Evolutionary conservation across 2,888 invertebrate genomes (phyloP), one percentile per base, ranked within the genome.

Genomic region (Melipona bicolor): DNA sequence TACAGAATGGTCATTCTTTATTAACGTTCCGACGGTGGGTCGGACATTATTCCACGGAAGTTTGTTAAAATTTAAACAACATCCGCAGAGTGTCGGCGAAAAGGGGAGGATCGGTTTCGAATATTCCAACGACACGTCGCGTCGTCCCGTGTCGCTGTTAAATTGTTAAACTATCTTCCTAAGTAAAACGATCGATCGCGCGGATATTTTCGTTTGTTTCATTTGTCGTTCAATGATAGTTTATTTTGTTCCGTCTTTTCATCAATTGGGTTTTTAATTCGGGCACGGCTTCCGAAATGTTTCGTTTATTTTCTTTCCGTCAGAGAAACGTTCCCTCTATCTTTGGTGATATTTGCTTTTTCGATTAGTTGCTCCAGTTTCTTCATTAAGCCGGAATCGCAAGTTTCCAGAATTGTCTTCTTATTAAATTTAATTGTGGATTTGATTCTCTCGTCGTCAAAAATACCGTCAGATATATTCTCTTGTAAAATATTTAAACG

Each of bases 51-150:
- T 70, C 17, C 74, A 52, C 6, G 59, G n/a, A 52, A 61, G 65
- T 65, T 79, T 70, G 62, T 61, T 54, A 52, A 82, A 82, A 75
- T 82, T 84, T 78, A 56, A 84, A 77, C 71, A 19, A 19, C 17
- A 36, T 32, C 49, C 19, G 3, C 24, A 11, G 21, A 52, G 49
- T 61, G 3, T 21, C 5, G n/a, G 19, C 15, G 32, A 4, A 27
- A 11, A 2, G 11, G 27, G 27, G 2, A 1, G 4, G 21, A 6
- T 24, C 36, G 43, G 32, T 73, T 56, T n/a, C 67, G 74, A 77
- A 75, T 78, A 67, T 78, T 82, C 75, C 74, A 65, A 32, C 59
- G 32, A 32, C 54, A 65, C 65, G 32, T 17, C 69, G 56, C 65
- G 50, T 17, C 65, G 52, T 61, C 64, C 65, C n/a, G 52, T 49